Percentiles rank a stretch among this genome's conserved stretches.
Conservation (phyloP, 2,888 invertebrate species). For the Oscheius sp. region DNA sequence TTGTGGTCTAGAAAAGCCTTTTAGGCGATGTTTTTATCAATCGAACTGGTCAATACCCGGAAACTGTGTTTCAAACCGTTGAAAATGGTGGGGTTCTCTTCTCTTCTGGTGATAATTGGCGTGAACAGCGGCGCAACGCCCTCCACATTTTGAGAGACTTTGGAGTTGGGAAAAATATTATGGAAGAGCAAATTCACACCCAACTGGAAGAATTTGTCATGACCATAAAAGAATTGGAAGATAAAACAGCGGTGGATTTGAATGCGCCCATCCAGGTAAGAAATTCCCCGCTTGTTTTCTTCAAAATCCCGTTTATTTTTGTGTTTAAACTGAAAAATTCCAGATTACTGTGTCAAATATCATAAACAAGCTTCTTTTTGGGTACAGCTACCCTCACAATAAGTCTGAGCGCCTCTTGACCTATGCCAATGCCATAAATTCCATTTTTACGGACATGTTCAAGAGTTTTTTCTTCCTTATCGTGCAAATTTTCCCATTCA, state of each 20-base stretch:
- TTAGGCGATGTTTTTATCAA: conserved; percentile 36
- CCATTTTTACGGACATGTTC: conserved; percentile 11
- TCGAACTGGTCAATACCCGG: conserved; percentile 39
- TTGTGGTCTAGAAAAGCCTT: not conserved
- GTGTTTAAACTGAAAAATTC: conserved; percentile 5
- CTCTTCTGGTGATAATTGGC: conserved; percentile 53
- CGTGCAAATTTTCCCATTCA: conserved; percentile 34
- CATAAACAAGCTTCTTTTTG: conserved; percentile 56
- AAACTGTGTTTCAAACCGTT: conserved; percentile 31
- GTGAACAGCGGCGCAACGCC: conserved; percentile 48
- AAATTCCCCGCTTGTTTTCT: no score
- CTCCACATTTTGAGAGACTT: conserved; percentile 57
- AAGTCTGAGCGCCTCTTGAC: conserved; percentile 43
- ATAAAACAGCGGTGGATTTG: conserved; percentile 34
- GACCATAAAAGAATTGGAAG: not conserved
- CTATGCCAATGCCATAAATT: conserved; percentile 31
- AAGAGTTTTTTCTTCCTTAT: conserved; percentile 9
- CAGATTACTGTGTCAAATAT: conserved; percentile 60
- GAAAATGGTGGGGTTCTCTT: conserved; percentile 43
- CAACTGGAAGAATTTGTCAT: not conserved
- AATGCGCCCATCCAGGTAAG: conserved; percentile 51
- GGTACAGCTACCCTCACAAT: conserved; percentile 45
- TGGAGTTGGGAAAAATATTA: conserved; percentile 52
- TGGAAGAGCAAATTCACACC: conserved; percentile 46
- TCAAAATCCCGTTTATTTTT: no score